Conservation (phyloP, 2,888 invertebrate genomes). For the Sinentomon sp. region DNA sequence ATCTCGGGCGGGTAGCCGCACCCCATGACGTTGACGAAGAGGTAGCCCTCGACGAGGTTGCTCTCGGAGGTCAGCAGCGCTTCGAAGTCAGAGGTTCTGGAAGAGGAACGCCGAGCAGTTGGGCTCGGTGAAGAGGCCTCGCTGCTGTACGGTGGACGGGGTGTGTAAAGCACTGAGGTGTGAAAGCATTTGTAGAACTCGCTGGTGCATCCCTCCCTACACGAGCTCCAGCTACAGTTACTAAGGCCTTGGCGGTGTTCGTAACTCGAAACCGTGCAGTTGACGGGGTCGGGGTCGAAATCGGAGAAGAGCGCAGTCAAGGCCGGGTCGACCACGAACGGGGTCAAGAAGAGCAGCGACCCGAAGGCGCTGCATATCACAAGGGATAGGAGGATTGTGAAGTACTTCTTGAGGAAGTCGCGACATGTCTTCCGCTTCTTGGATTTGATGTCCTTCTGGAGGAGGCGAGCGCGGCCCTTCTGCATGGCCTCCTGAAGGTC, state of each 20-base stretch:
- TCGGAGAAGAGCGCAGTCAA: conserved; percentile 68
- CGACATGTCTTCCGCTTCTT: no score
- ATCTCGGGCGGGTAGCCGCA: conserved; percentile 72
- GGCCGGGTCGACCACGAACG: conserved; percentile 74
- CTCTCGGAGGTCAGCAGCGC: no score
- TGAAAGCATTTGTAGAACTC: conserved; percentile 63
- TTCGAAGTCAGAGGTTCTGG: no score
- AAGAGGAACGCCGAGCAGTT: no score
- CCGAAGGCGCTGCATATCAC: conserved; percentile 69
- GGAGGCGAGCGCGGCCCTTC: no score
- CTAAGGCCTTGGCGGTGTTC: conserved; percentile 42
- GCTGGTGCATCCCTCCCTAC: conserved; percentile 68
- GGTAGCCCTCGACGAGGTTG: conserved; percentile 49
- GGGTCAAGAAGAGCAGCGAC: conserved; percentile 72
- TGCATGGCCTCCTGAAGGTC: no score
- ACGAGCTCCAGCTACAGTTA: conserved; percentile 70
- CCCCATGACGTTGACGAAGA: conserved; percentile 67
- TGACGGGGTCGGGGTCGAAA: conserved; percentile 51
- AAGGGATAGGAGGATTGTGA: conserved; percentile 64
- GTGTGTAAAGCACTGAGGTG: conserved; percentile 58
- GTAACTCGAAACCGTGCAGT: conserved; percentile 48
- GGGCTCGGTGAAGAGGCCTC: no score
- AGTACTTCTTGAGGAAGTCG: no score
- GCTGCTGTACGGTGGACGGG: no score
- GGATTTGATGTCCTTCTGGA: no score